Evolutionary conservation across 2,797 vertebrate genomes (phyloP), one percentile per base, ranked within the genome.

Genomic region (Leuciscus waleckii): DNA sequence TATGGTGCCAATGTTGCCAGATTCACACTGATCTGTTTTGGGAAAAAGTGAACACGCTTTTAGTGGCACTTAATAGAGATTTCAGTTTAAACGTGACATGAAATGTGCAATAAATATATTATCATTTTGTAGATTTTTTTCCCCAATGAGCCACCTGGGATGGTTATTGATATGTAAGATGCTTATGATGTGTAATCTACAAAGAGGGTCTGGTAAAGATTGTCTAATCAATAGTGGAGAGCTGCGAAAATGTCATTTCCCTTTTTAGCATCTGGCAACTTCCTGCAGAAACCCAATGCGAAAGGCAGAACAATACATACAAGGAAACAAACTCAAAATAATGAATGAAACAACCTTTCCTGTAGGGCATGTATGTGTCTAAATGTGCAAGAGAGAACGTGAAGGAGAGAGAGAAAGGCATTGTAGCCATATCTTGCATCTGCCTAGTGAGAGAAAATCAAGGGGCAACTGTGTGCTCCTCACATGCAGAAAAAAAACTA

Each of bases 201-300:
- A 85, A 37, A 81, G 46, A 68, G 58, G 39, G 68, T 63, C 49
- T 70, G n/a, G 75, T 70, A 81, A 83, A 85, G 32, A 65, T 71
- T 17, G 56, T 46, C 54, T 61, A 73, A 82, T 86, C 70, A 73
- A 77, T 74, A n/a, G 61, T 32, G 5, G 67, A 81, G 67, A 77
- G 73, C 81, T 78, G 71, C 9, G 46, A 26, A 88, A 88, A 88
- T 88, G 85, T 68, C 85, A 88, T 51, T 49, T 88, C 65, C 71
- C 43, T 35, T 86, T 88, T 84, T 84, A 86, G 87, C 87, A 83
- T 83, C 49, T 43, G 16, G 46, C 49, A 86, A 49, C 77, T 69
- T 80, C 69, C 65, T 37, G 67, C 79, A 71, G 69, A 81, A 46
- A 56, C 41, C 81, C n/a, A 63, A 4, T 51, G 39, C 6, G 10